Evolutionary conservation across 1,140 invertebrate species (phyloP).

Genomic region (Trachymyrmex cornetzi): DNA sequence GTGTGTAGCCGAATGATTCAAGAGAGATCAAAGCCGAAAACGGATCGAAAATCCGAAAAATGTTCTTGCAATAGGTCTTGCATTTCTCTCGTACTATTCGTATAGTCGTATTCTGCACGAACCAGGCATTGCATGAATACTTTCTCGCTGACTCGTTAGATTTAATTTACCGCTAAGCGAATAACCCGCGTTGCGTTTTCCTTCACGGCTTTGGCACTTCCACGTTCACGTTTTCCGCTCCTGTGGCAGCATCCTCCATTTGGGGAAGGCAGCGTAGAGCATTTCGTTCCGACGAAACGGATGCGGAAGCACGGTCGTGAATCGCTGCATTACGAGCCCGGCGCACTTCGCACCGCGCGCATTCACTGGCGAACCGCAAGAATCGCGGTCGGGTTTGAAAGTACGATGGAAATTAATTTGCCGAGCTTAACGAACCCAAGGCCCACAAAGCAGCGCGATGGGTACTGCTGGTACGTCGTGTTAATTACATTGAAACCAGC

Average conservation of each 20-base stretch:
- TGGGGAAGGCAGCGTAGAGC: not conserved
- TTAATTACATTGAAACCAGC: slow-evolving; percentile 59
- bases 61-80: not conserved
- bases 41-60: not conserved
- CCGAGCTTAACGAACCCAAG: slow-evolving; percentile 67
- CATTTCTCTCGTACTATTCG: not conserved
- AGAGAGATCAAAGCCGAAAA: not conserved
- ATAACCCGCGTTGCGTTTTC: slow-evolving; percentile 16
- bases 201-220: slow-evolving; percentile 24
- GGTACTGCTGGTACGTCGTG: slow-evolving; percentile 33
- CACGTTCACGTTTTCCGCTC: slow-evolving; percentile 2
- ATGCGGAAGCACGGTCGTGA: slow-evolving; percentile 34
- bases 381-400: slow-evolving; percentile 60
- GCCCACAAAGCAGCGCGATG: slow-evolving; percentile 48
- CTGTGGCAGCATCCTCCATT: slow-evolving; percentile 25
- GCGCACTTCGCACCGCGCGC: slow-evolving; percentile 22
- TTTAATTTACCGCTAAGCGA: slow-evolving; percentile 47
- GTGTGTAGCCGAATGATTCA: not conserved
- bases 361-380: slow-evolving; percentile 26
- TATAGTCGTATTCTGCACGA: not conserved
- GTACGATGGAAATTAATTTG: slow-evolving; percentile 73
- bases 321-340: slow-evolving; percentile 36
- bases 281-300: slow-evolving; percentile 33
- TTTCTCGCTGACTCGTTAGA: slow-evolving; percentile 24
- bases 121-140: not conserved